Conservation (phyloP, 2,888 invertebrate genomes). For the Chorisops tibialis region DNA sequence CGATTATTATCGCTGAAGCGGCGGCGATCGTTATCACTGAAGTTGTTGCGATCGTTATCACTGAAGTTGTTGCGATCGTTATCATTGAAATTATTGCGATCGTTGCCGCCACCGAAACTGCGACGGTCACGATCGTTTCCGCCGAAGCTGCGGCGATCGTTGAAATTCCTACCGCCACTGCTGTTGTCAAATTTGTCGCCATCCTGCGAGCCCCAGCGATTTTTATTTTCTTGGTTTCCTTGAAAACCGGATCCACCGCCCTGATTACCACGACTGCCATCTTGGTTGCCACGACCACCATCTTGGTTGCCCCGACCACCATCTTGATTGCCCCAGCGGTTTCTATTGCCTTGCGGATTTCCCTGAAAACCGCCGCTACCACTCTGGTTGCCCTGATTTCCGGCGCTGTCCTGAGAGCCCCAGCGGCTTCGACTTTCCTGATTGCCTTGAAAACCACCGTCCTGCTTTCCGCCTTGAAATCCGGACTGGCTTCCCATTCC, state of each 20-base stretch:
- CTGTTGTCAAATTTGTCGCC: constrained; percentile 5
- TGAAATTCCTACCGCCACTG: not conserved
- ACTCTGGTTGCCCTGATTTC: not conserved
- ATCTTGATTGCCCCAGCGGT: not conserved
- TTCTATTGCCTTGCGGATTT: not conserved
- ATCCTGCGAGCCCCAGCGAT: not conserved
- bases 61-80: not conserved
- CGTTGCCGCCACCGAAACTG: constrained; percentile 12
- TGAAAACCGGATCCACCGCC: constrained; percentile 3
- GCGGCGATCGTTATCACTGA: not conserved
- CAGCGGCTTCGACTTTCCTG: not conserved
- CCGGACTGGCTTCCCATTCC: not conserved
- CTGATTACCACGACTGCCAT: not conserved
- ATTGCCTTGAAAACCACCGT: not conserved
- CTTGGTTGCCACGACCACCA: not conserved
- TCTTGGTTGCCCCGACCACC: not conserved
- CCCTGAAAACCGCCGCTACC: not conserved
- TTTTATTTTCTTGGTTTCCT: not conserved
- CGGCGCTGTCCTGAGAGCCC: not conserved
- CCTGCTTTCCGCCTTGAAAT: not conserved
- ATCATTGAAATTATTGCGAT: constrained; percentile 29
- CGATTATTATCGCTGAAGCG: not conserved
- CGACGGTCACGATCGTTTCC: constrained; percentile 6
- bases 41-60: constrained; percentile 24
- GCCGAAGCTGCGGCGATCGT: not conserved